Conservation (phyloP, 2,113 vertebrate species). For the Pandion haliaetus region DNA sequence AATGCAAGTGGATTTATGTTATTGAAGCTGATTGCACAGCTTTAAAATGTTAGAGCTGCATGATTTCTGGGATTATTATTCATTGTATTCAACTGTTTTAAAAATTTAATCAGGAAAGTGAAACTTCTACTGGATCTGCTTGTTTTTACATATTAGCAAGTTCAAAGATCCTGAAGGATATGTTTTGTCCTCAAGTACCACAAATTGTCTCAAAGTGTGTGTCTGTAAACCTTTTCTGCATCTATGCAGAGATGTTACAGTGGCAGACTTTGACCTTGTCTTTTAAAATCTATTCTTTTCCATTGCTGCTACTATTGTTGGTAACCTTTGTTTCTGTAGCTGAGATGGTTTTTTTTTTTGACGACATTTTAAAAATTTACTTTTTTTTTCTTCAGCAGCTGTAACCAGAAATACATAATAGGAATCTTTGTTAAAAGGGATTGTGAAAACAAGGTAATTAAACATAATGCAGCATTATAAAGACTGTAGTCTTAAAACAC, state of each 20-base stretch:
- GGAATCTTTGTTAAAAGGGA: not conserved
- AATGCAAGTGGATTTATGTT: not conserved
- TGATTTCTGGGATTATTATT: not conserved
- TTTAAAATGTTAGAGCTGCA: not conserved
- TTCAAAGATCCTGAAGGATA: not conserved
- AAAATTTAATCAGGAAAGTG: not conserved
- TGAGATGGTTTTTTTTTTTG: not conserved
- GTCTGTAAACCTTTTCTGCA: not conserved
- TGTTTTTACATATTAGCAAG: not conserved
- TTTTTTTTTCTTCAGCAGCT: not conserved
- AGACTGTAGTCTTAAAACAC: not conserved
- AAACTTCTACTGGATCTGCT: not conserved
- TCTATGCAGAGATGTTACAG: not conserved
- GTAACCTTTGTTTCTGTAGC: not conserved
- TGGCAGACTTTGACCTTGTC: not conserved
- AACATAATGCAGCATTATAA: not conserved
- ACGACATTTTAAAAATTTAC: accelerated
- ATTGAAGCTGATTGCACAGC: not conserved
- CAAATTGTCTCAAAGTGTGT: not conserved
- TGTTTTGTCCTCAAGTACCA: not conserved
- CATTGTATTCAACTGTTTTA: not conserved
- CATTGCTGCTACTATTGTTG: not conserved
- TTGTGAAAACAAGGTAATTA: not conserved
- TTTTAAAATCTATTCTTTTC: not conserved
- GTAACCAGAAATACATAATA: not conserved